Conservation (phyloP, 2,113 vertebrate genomes). For the Dascyllus trimaculatus region DNA sequence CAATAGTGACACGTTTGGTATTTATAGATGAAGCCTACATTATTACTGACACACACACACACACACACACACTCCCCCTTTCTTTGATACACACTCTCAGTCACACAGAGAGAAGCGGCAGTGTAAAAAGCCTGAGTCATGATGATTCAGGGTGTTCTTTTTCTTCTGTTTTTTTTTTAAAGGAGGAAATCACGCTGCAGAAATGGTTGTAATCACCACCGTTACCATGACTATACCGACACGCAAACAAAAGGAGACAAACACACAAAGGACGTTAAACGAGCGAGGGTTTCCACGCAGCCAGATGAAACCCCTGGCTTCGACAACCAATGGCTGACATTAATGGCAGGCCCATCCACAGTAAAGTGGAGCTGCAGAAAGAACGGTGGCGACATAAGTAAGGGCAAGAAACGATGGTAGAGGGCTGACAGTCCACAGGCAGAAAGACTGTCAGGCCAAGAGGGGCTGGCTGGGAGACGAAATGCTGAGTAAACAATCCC, state of each 20-base stretch:
- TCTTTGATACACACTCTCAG: conserved; percentile 26
- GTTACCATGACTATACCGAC: conserved; percentile 34
- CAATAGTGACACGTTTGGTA: conserved; percentile 38
- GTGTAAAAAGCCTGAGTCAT: conserved; percentile 75
- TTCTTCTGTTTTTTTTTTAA: conserved; percentile 6
- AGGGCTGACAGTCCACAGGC: not conserved
- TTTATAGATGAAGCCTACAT: conserved; percentile 52
- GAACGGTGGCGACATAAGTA: not conserved
- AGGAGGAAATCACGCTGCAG: conserved; percentile 43
- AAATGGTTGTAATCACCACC: conserved; percentile 25
- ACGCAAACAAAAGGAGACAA: conserved; percentile 9
- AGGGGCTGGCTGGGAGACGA: conserved; percentile 13
- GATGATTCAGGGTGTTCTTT: conserved; percentile 58
- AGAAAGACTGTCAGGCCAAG: not conserved
- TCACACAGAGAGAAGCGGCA: conserved; percentile 21
- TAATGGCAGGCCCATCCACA: not conserved
- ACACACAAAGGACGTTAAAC: conserved; percentile 12
- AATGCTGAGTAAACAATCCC: conserved; percentile 49
- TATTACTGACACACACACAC: conserved; percentile 14
- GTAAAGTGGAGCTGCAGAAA: not conserved
- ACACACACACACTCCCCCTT: not conserved
- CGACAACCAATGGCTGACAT: conserved; percentile 5
- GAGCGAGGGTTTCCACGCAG: conserved; percentile 3
- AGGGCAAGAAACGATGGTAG: not conserved
- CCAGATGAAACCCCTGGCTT: conserved; percentile 17